Evolutionary conservation across 2,797 vertebrate genomes (phyloP).

Genomic region (Gallinago stenura): DNA sequence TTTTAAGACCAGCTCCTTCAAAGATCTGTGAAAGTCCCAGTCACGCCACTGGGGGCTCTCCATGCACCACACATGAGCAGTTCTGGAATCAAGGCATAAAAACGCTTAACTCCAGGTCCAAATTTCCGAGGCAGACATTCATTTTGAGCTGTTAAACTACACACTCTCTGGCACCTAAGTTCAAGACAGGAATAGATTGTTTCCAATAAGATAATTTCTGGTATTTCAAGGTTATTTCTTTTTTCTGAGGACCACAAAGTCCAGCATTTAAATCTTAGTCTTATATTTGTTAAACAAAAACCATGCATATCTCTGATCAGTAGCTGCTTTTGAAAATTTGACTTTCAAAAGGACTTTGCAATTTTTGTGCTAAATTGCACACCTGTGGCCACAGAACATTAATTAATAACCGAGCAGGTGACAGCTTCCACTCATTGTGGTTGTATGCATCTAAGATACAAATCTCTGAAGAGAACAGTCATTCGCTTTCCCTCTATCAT

Average conservation of each 20-base stretch:
- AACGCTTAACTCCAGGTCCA: neutral
- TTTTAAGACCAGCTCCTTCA: neutral
- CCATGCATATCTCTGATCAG: neutral
- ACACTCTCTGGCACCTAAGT: neutral
- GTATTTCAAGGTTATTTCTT: neutral
- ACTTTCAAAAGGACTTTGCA: neutral
- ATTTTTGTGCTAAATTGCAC: neutral
- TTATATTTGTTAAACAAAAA: neutral
- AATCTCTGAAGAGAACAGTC: neutral
- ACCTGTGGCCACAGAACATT: neutral
- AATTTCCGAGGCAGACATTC: neutral
- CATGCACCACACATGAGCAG: neutral
- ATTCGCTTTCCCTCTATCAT: constrained; percentile 30
- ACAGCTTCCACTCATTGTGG: neutral
- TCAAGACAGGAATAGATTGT: neutral
- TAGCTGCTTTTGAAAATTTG: neutral
- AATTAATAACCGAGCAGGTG: neutral
- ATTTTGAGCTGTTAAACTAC: neutral
- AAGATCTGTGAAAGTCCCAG: neutral
- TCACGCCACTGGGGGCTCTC: constrained; percentile 29
- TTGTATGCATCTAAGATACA: neutral
- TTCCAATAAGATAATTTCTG: neutral
- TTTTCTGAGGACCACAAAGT: neutral
- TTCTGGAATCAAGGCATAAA: neutral
- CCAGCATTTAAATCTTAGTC: neutral